These are phyloP conservation scores for Cricetomys ansorgei DNA, from an alignment of 2,113 vertebrate species.

Conservation along the genomic window DNA sequence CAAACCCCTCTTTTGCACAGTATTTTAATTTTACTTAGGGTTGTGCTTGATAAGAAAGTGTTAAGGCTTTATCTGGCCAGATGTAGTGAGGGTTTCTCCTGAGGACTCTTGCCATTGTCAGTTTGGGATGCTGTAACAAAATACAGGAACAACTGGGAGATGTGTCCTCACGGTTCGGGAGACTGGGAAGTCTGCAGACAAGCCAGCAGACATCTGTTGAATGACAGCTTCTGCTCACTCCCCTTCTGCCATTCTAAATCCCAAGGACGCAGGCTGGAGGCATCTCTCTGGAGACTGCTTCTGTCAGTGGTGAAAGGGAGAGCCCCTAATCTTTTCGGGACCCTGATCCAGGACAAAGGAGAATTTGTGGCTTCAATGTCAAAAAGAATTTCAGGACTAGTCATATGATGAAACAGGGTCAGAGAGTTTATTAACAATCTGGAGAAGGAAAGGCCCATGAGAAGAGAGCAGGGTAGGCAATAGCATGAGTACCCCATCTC, in stretches of 20 bases:
- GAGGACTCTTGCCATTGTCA: background rate
- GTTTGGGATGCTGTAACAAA: background rate
- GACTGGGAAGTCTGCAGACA: background rate
- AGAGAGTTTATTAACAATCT: background rate
- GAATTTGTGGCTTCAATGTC: background rate
- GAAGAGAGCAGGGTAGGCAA: fast-evolving
- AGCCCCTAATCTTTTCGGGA: background rate
- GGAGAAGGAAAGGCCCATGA: background rate
- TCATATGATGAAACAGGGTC: background rate
- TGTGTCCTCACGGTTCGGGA: background rate
- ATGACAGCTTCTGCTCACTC: background rate
- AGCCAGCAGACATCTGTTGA: background rate
- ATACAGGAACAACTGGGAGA: background rate
- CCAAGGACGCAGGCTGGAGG: background rate
- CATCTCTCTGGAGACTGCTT: background rate
- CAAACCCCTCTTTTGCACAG: background rate
- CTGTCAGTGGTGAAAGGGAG: background rate
- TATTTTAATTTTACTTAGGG: background rate
- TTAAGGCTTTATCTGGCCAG: background rate
- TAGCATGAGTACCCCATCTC: background rate
- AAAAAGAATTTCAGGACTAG: background rate
- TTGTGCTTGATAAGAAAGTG: background rate
- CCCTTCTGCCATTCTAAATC: background rate
- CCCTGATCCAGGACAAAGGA: too few relatives aligned
- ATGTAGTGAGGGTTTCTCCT: background rate